These are phyloP conservation scores for Aphelocoma californica DNA, from an alignment of 2,797 vertebrate species.

Conservation along the genomic window DNA sequence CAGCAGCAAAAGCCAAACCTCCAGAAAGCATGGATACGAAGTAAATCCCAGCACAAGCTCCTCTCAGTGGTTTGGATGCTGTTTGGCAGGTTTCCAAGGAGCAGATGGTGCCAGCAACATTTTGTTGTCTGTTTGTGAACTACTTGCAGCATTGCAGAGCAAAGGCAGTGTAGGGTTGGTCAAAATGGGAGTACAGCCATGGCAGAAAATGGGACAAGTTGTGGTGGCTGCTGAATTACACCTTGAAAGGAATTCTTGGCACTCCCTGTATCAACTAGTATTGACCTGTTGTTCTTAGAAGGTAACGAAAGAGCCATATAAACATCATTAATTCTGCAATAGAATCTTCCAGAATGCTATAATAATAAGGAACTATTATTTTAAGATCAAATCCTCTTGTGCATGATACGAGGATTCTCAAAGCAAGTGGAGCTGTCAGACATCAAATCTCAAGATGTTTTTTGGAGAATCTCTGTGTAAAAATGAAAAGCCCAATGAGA, in stretches of 20 bases:
- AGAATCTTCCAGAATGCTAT: not conserved
- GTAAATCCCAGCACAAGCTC: not conserved
- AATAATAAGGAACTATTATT: not conserved
- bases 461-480: not conserved
- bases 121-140: not conserved
- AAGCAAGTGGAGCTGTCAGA: not conserved
- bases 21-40: not conserved
- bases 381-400: not conserved
- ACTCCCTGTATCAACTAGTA: not conserved
- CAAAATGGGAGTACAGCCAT: not conserved
- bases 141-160: not conserved
- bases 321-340: not conserved
- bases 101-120: slow-evolving; percentile 53
- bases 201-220: not conserved
- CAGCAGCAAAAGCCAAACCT: not conserved
- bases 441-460: not conserved
- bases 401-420: rapidly evolving
- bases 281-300: not conserved
- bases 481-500: not conserved
- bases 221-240: not conserved
- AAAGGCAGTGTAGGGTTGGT: not conserved
- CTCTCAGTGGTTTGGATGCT: not conserved
- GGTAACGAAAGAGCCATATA: not conserved
- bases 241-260: not conserved
- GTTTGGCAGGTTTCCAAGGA: slow-evolving; percentile 33